Percentiles rank a stretch among this genome's conserved stretches.
phyloP scores from a whole-genome alignment of 2,113 vertebrate species.

The Scortum barcoo region DNA sequence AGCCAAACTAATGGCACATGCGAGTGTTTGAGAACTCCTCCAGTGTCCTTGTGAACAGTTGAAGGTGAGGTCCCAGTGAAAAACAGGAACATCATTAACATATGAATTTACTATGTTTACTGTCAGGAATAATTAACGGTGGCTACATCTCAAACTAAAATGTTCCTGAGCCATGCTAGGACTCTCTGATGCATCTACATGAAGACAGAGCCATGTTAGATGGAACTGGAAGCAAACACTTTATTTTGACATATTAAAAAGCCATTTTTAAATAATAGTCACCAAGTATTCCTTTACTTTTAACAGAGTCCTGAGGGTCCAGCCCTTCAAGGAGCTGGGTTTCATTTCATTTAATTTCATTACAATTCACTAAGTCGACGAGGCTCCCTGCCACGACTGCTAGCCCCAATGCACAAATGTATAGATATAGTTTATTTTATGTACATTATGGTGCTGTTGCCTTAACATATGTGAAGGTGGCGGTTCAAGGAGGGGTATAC shows the following conservation, averaged over 20 bases:
- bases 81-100: slow-evolving; percentile 42
- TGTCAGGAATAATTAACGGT: slow-evolving; percentile 49
- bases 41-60: no score
- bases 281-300: slow-evolving; percentile 1
- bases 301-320: no score
- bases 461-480: neutral
- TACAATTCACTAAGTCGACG: no score
- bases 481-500: no score
- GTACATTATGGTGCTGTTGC: neutral
- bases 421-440: neutral
- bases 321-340: no score
- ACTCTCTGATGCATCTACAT: slow-evolving; percentile 44
- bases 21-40: neutral
- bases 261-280: neutral
- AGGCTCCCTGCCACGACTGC: no score
- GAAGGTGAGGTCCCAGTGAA: no score
- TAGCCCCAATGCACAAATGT: no score
- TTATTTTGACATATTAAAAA: slow-evolving; percentile 36
- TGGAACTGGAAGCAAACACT: slow-evolving; percentile 15
- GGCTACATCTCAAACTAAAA: slow-evolving; percentile 40
- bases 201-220: slow-evolving; percentile 18
- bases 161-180: slow-evolving; percentile 32
- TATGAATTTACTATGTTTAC: slow-evolving; percentile 37
- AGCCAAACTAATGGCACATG: slow-evolving; percentile 4
- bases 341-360: no score